Evolutionary conservation across 2,797 vertebrate species (phyloP), one percentile per base, ranked within the genome.

Genomic region (Amblyraja radiata): DNA sequence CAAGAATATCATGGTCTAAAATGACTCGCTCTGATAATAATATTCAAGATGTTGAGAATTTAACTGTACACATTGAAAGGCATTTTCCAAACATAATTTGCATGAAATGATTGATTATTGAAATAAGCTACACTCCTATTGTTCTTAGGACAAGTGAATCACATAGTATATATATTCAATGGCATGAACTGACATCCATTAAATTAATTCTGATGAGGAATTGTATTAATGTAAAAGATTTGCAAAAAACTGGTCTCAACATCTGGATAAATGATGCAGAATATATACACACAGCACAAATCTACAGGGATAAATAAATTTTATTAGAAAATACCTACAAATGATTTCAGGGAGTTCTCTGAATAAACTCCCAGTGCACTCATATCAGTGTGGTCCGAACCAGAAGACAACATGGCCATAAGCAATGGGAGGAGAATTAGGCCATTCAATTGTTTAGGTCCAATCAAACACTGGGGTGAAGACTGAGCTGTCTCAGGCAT

Each of bases 101-200:
- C n/a, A 11, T 86, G 83, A 86, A 86, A 28, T 88, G 84, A 88
- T 32, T 68, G n/a, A 32, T 88, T 88, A 65, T 88, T 88, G 61
- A 88, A 88, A 65, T 18, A 36, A n/a, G 84, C 28, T 68, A 32
- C 61, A 68, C n/a, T 88, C 61, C n/a, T 9, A 88, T 88, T 88
- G 65, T 88, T 68, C 84, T 32, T 18, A 18, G 58, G 32, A 18
- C 8, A 68, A 88, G 0, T 36, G 84, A 88, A 65, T 21, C 65
- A 68, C 68, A 65, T 63, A 68, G n/a, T 68, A 88, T 36, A 18
- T 28, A 0, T 46, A 68, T 32, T 21, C 18, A 61, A 61, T 63
- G 10, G 7, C 65, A 32, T 36, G 28, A 68, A 88, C 1, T 39
- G 21, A 18, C 65, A 68, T 88, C 61, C 84, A 32, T 88, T 88